phyloP scores from a whole-genome alignment of 2,888 invertebrate genomes.

The Erebia epiphron region DNA sequence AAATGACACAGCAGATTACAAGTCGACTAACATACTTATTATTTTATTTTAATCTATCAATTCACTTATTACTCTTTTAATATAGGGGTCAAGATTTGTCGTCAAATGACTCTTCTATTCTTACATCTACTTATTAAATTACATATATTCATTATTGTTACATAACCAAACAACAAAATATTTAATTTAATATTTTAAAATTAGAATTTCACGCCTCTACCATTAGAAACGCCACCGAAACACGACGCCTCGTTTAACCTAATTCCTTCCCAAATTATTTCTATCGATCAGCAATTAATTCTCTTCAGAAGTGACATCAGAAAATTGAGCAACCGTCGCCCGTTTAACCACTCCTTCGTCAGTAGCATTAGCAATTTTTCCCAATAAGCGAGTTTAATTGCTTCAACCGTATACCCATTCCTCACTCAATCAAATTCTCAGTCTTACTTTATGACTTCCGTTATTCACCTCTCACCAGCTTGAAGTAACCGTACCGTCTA shows the following conservation, averaged over 20 bases:
- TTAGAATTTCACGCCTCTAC: not conserved
- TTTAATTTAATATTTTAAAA: not conserved
- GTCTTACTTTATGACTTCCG: conserved; percentile 60
- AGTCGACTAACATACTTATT: no score
- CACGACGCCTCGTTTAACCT: conserved; percentile 40
- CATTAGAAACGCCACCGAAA: conserved; percentile 10
- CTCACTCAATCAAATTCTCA: conserved; percentile 65
- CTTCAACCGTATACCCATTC: conserved; percentile 57
- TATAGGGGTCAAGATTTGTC: no score
- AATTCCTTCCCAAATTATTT: conserved; percentile 37
- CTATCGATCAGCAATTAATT: conserved; percentile 58
- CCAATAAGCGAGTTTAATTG: conserved; percentile 62
- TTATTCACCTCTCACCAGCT: conserved; percentile 50
- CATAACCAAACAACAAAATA: not conserved
- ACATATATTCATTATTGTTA: not conserved
- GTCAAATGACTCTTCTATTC: no score
- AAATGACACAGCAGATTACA: no score
- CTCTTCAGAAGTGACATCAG: conserved; percentile 48
- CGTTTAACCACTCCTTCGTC: conserved; percentile 49
- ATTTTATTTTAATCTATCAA: no score
- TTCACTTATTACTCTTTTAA: no score
- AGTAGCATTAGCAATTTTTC: conserved; percentile 66
- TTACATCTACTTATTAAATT: no score
- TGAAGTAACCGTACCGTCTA: conserved; percentile 58
- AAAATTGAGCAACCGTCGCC: conserved; percentile 47